A percentile compares a stretch with the other conserved stretches of the same genome.
Evolutionary conservation across 2,113 vertebrate species (phyloP).

Genomic region (Tupaia tana): DNA sequence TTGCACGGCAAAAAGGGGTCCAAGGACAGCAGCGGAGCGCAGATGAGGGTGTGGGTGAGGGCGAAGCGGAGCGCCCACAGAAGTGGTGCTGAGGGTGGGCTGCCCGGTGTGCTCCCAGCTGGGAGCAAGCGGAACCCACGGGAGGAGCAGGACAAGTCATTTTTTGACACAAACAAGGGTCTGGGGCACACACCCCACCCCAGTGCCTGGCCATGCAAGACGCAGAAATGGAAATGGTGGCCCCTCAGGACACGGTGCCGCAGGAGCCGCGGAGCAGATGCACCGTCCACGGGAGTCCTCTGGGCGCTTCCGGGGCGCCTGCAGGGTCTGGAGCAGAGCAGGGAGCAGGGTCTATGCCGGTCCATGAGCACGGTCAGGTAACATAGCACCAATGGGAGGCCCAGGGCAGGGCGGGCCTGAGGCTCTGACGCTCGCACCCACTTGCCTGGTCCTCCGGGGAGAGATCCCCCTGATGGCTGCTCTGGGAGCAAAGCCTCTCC

Average conservation of each 20-base stretch:
- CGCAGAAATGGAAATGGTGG: slow-evolving; percentile 66
- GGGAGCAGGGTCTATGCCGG: slow-evolving; percentile 63
- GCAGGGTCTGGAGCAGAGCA: slow-evolving; percentile 49
- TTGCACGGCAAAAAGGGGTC: slow-evolving; percentile 70
- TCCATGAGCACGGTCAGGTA: slow-evolving; percentile 49
- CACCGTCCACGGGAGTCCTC: slow-evolving; percentile 66
- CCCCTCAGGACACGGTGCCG: not conserved
- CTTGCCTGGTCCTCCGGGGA: slow-evolving; percentile 48
- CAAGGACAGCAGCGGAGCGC: slow-evolving; percentile 58
- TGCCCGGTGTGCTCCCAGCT: not conserved
- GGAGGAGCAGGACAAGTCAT: slow-evolving; percentile 63
- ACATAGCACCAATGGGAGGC: slow-evolving; percentile 80
- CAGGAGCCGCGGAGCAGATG: slow-evolving; percentile 16
- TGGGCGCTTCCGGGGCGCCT: slow-evolving; percentile 48
- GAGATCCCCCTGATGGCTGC: not conserved
- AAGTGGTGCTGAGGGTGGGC: not conserved
- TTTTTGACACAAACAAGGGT: slow-evolving; percentile 73
- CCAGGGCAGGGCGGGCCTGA: slow-evolving; percentile 53
- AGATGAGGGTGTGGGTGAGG: not conserved
- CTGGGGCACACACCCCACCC: slow-evolving; percentile 68
- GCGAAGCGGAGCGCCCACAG: slow-evolving; percentile 39
- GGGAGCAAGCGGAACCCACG: slow-evolving; percentile 17
- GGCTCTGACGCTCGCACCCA: slow-evolving; percentile 72
- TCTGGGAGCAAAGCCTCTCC: not conserved
- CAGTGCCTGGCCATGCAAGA: slow-evolving; percentile 80